These are phyloP conservation scores for Magallana nippona DNA, from an alignment of 2,888 invertebrate species.

Conservation along the genomic window DNA sequence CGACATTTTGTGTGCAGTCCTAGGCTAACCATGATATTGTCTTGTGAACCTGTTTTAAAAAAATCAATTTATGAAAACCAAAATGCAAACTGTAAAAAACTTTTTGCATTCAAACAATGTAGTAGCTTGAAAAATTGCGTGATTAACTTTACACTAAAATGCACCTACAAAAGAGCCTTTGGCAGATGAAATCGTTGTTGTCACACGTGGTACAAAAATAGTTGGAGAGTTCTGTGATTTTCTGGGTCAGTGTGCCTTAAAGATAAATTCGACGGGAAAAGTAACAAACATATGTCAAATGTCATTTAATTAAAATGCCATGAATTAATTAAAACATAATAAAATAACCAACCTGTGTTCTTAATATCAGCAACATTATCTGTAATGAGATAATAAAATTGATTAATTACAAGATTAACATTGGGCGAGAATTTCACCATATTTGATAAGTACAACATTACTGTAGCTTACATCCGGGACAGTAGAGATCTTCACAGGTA, in stretches of 20 bases:
- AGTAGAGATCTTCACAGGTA: conserved; percentile 41
- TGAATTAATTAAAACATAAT: background rate
- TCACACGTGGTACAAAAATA: conserved; percentile 42
- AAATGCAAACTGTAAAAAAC: too few species aligned
- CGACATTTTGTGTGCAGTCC: conserved; percentile 45
- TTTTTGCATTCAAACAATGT: too few species aligned
- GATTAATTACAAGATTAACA: too few species aligned
- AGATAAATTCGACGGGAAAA: background rate
- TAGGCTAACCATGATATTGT: conserved; percentile 35
- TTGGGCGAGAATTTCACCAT: background rate
- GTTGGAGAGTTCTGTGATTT: conserved; percentile 38
- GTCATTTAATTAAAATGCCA: background rate
- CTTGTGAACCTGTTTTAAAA: conserved; percentile 39
- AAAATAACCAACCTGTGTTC: background rate
- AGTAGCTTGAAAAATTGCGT: background rate
- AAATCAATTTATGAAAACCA: too few species aligned
- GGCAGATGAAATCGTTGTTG: conserved; percentile 25
- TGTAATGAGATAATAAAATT: background rate
- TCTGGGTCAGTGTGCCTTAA: conserved; percentile 41
- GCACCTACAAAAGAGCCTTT: conserved; percentile 39
- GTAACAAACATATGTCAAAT: background rate
- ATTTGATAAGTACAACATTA: background rate
- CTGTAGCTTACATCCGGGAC: conserved; percentile 38
- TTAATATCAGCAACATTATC: conserved; percentile 24
- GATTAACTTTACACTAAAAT: background rate